A percentile compares a stretch with the other conserved stretches of the same genome.
Evolutionary conservation across 2,888 invertebrate genomes (phyloP).

Genomic region (Allygus modestus): DNA sequence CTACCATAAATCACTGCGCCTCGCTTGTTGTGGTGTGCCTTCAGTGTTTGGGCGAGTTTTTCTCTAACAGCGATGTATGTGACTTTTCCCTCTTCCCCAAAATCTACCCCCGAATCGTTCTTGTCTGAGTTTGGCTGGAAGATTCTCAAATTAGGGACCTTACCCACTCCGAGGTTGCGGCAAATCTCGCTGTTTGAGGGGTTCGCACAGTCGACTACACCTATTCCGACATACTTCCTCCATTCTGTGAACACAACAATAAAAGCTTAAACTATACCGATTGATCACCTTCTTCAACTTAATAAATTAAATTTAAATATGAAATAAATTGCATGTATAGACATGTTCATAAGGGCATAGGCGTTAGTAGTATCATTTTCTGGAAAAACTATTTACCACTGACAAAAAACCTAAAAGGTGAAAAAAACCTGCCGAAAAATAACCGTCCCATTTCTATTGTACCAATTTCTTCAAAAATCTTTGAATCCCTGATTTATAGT

Average conservation of each 20-base stretch:
- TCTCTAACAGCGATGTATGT: conserved; percentile 75
- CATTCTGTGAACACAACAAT: conserved; percentile 81
- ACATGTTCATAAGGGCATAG: too few species aligned
- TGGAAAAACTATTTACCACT: too few species aligned
- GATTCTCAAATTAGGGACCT: conserved; percentile 91
- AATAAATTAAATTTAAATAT: too few species aligned
- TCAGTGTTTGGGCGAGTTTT: conserved; percentile 78
- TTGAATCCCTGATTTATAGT: too few species aligned
- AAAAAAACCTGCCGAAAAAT: too few species aligned
- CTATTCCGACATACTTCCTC: conserved; percentile 85
- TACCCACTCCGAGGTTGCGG: conserved; percentile 91
- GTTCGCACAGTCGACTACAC: conserved; percentile 90
- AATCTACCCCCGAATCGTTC: conserved; percentile 81
- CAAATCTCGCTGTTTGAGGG: conserved; percentile 91
- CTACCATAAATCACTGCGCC: background rate
- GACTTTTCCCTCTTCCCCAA: conserved; percentile 74
- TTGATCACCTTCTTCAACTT: too few species aligned
- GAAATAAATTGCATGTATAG: too few species aligned
- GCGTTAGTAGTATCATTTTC: too few species aligned
- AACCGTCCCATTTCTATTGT: too few species aligned
- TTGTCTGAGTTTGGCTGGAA: conserved; percentile 82
- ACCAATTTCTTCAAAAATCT: too few species aligned
- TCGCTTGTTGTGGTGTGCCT: conserved; percentile 69
- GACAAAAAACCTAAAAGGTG: too few species aligned
- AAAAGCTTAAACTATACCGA: too few species aligned